Base-by-base conservation (phyloP, 2,888 invertebrate genomes). In the Ashinkailepas kermadecensis region DNA sequence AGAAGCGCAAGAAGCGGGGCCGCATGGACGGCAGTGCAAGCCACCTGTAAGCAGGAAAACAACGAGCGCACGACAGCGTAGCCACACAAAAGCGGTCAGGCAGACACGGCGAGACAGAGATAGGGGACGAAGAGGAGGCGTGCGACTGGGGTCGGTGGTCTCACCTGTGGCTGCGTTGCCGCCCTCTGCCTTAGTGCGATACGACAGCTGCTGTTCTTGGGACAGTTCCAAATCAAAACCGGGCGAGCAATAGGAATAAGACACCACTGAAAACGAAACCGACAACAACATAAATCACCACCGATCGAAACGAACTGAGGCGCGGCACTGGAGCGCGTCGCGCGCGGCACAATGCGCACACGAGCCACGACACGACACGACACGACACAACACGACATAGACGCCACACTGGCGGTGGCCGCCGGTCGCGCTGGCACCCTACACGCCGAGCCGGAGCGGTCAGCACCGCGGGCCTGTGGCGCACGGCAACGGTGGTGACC, bases 181-280 rank as follows among this genome's bases (percentile, higher is more conserved):
- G 74, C 56, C 56, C 65, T n/a, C 23, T 23, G 65, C 65, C 21
- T 56, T 74, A 3, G 74, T 8, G 56, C 74, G 74, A 56, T 74
- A 74, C 54, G 56, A 8, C 56, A 15, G 74, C 74, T 56, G 74
- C 74, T 74, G 74, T 56, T 74, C 74, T 74, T 56, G 18, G 8
- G 74, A 74, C 74, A 74, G 21, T n/a, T 54, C 74, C 74, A 74
- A 56, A 56, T 74, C 74, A 74, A 74, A 74, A 74, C 74, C 74
- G 74, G 74, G 74, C 74, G 74, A 56, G 74, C 74, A 56, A 74
- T 74, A 74, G 21, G 74, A 74, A 74, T 74, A 74, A 74, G 74
- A 74, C 54, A 74, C 74, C 74, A 74, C 74, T 74, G 74, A 74
- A 74, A 74, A 74, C 74, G 74, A 21, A 74, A 70, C 70, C 39